These are phyloP conservation scores for Alligator sinensis DNA, from an alignment of 2,113 vertebrate species.

Conservation along the genomic window DNA sequence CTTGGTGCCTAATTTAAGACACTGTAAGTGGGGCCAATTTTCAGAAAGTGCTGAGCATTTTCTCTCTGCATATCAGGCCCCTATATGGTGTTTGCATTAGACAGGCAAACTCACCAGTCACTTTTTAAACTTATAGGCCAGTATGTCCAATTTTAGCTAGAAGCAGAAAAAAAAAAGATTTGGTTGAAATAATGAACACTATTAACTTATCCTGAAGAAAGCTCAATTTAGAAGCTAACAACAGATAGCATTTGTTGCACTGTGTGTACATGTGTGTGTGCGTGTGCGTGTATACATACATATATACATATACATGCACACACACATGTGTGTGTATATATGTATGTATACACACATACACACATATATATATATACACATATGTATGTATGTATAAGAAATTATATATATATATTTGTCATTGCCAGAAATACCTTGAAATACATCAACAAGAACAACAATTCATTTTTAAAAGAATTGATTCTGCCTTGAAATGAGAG, in stretches of 20 bases:
- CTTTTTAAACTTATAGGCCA: neutral
- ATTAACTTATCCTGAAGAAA: neutral
- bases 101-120: neutral
- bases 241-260: neutral
- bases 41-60: constrained; percentile 20
- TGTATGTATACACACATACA: too few relatives aligned
- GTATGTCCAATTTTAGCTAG: neutral
- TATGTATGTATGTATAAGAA: neutral
- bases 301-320: too few relatives aligned
- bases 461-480: neutral
- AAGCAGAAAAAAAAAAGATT: neutral
- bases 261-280: too few relatives aligned
- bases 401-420: neutral
- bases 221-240: neutral
- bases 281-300: too few relatives aligned
- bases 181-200: neutral
- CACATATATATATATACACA: too few relatives aligned
- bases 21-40: neutral
- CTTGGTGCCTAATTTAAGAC: neutral
- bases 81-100: neutral
- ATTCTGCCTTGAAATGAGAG: neutral
- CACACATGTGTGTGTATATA: too few relatives aligned
- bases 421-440: neutral
- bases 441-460: neutral
- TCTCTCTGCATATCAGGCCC: neutral